phyloP scores from a whole-genome alignment of 2,113 vertebrate species.

The Aspidoscelis tigris region DNA sequence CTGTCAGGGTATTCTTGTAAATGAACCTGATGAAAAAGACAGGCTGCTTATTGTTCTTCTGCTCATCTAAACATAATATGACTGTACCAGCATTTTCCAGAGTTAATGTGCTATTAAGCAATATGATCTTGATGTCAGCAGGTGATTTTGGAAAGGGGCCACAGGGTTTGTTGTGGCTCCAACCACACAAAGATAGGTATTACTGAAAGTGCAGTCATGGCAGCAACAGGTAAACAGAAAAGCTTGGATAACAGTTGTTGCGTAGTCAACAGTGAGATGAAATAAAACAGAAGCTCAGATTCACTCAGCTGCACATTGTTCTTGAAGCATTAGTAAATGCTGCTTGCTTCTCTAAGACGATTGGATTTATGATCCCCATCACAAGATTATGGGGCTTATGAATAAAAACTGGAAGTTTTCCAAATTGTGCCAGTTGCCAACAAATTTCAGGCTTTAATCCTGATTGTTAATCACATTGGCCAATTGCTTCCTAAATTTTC shows the following conservation, averaged over 20 bases:
- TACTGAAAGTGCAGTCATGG: not conserved
- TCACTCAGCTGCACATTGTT: not conserved
- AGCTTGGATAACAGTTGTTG: not conserved
- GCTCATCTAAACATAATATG: slow-evolving; percentile 33
- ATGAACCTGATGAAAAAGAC: slow-evolving; percentile 10
- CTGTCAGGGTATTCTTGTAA: slow-evolving; percentile 23
- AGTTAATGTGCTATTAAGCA: not conserved
- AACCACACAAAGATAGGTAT: fast-evolving
- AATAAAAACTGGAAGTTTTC: not conserved
- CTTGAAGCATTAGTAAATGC: slow-evolving; percentile 1
- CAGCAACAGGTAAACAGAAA: not conserved
- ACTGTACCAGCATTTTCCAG: slow-evolving; percentile 13
- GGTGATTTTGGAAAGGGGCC: not conserved
- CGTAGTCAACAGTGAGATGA: slow-evolving; percentile 1
- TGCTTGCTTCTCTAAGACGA: not conserved
- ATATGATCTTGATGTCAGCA: not conserved
- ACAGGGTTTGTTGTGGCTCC: not conserved
- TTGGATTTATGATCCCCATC: no score
- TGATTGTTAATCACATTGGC: slow-evolving; percentile 11
- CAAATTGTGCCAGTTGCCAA: not conserved
- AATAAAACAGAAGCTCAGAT: not conserved
- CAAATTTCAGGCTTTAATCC: slow-evolving; percentile 38
- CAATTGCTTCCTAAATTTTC: not conserved
- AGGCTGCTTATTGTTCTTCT: slow-evolving; percentile 21
- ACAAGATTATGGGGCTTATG: no score